Percentiles rank a stretch among this genome's conserved stretches.
Conservation (phyloP, 2,797 vertebrate species). For the Phylloscopus collybita region DNA sequence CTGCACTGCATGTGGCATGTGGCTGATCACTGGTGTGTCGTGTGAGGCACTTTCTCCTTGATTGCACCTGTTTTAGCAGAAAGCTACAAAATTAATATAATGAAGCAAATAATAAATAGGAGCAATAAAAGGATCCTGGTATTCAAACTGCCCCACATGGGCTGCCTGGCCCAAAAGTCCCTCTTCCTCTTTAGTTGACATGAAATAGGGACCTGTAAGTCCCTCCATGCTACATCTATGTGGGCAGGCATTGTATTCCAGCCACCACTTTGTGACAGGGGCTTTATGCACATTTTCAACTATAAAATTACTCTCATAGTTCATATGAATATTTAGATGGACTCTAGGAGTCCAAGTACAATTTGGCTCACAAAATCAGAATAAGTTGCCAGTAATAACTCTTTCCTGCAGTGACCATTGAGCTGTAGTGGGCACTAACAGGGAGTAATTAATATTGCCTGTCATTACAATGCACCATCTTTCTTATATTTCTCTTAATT, state of each 20-base stretch:
- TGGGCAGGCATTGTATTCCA: not conserved
- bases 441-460: not conserved
- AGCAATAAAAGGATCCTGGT: not conserved
- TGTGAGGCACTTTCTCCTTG: not conserved
- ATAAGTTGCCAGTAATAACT: not conserved
- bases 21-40: not conserved
- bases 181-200: accelerated
- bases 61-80: not conserved
- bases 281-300: not conserved
- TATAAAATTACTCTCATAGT: not conserved
- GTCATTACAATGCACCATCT: not conserved
- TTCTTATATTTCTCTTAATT: not conserved
- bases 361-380: not conserved
- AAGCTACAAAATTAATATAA: not conserved
- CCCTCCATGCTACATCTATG: accelerated
- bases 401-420: not conserved
- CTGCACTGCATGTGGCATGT: not conserved
- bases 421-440: not conserved
- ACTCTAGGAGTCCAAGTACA: not conserved
- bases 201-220: accelerated
- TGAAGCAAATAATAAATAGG: not conserved
- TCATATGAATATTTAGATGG: not conserved
- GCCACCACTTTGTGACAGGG: not conserved
- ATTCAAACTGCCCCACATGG: not conserved
- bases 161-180: not conserved